A percentile compares a stretch with the other conserved stretches of the same genome.
phyloP scores from a whole-genome alignment of 2,797 vertebrate genomes.

The Rhyacichthys aspro region DNA sequence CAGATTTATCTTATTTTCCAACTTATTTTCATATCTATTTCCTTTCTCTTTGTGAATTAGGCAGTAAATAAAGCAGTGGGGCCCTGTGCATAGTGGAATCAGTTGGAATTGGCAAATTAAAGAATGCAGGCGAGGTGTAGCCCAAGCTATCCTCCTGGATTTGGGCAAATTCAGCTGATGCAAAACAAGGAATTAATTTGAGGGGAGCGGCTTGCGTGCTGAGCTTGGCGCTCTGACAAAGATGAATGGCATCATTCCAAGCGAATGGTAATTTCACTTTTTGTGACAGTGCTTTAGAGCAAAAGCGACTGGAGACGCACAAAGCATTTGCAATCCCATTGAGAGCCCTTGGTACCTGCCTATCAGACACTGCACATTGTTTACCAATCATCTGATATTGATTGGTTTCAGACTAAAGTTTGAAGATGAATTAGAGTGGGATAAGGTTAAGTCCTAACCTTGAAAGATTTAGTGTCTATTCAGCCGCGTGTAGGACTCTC shows the following conservation, averaged over 20 bases:
- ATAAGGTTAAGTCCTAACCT: constrained; percentile 99
- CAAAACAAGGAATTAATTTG: constrained; percentile 99
- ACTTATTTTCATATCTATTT: constrained; percentile 98
- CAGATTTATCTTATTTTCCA: constrained; percentile 95
- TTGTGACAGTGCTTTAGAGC: constrained; percentile 99
- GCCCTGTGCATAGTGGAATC: constrained; percentile 82
- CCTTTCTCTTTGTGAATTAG: constrained; percentile 95
- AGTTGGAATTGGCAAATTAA: constrained; percentile 96
- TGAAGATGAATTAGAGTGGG: constrained; percentile 96
- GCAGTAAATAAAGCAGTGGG: constrained; percentile 91
- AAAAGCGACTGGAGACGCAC: constrained; percentile 93
- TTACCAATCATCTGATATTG: constrained; percentile 99
- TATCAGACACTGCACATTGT: constrained; percentile 99
- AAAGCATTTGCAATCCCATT: constrained; percentile 99
- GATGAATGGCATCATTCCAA: constrained; percentile 99
- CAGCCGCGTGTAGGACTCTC: constrained; percentile 95
- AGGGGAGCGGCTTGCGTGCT: constrained; percentile 92
- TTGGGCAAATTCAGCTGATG: constrained; percentile 99
- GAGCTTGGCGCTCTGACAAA: constrained; percentile 98
- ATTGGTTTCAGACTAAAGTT: constrained; percentile 99
- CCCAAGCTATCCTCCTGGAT: constrained; percentile 95
- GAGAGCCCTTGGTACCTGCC: constrained; percentile 97
- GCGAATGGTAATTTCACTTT: constrained; percentile 99
- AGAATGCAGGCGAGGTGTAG: constrained; percentile 90
- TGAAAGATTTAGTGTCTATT: constrained; percentile 99